A percentile compares a stretch with the other conserved stretches of the same genome.
Conservation (phyloP, 2,113 vertebrate species). For the Nestor notabilis region DNA sequence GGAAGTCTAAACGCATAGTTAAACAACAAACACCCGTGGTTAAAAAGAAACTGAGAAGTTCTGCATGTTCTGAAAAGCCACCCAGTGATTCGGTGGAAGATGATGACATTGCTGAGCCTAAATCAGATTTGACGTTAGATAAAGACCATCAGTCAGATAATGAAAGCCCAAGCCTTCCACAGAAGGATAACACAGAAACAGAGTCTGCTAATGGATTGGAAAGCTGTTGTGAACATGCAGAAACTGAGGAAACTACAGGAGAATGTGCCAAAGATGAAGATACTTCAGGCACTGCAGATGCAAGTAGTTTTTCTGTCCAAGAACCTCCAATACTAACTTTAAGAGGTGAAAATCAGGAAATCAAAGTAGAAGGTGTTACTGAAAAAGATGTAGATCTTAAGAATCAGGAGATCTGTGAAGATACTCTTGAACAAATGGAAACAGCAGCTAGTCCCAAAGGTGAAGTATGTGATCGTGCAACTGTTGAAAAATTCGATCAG, state of each 20-base stretch:
- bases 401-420: not conserved
- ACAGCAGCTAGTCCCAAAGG: not conserved
- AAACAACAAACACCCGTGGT: constrained; percentile 72
- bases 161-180: constrained; percentile 35
- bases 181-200: not conserved
- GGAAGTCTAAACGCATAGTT: constrained; percentile 78
- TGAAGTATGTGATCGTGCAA: not conserved
- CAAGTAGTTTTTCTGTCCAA: constrained; percentile 7
- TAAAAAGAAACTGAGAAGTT: constrained; percentile 83
- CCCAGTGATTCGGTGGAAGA: constrained; percentile 75
- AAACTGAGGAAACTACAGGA: not conserved
- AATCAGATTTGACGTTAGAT: constrained; percentile 33
- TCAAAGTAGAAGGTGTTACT: not conserved
- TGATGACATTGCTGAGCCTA: constrained; percentile 70
- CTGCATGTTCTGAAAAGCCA: constrained; percentile 66
- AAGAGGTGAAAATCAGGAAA: constrained; percentile 10
- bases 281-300: not conserved
- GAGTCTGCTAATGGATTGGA: constrained; percentile 63
- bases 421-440: constrained; percentile 6
- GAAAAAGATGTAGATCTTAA: not conserved
- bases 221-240: constrained; percentile 43
- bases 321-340: not conserved
- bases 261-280: constrained; percentile 10
- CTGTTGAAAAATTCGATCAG: not conserved
- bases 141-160: constrained; percentile 58